Evolutionary conservation across 2,113 vertebrate species (phyloP).

Genomic region (Dinomys branickii): DNA sequence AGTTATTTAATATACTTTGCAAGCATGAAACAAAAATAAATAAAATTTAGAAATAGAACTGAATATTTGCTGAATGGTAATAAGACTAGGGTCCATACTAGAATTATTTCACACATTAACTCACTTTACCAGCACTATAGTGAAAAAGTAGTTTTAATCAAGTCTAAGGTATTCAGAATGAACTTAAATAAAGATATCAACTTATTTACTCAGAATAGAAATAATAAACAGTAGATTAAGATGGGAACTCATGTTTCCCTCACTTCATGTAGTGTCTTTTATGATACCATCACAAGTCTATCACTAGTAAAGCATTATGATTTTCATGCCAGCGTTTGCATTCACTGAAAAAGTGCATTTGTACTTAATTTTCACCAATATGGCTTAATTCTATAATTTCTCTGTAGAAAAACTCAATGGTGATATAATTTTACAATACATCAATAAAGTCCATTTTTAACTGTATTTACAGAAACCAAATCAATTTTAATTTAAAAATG

Average conservation of each 20-base stretch:
- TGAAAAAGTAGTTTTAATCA: constrained; percentile 23
- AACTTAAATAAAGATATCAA: constrained; percentile 22
- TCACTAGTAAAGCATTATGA: not conserved
- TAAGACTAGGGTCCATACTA: not conserved
- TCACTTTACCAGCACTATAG: not conserved
- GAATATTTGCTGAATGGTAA: not conserved
- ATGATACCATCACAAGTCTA: not conserved
- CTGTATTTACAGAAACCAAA: constrained; percentile 53
- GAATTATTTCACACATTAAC: constrained; percentile 19
- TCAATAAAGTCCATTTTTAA: constrained; percentile 49
- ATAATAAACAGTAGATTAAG: not conserved
- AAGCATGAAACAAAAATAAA: not conserved
- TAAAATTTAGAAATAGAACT: constrained; percentile 21
- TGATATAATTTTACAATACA: constrained; percentile 21
- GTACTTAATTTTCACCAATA: not conserved
- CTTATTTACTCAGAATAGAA: not conserved
- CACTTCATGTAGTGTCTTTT: not conserved
- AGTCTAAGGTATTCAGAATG: not conserved
- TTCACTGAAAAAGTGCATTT: not conserved
- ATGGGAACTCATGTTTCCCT: not conserved
- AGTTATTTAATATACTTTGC: constrained; percentile 4
- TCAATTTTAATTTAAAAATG: constrained; percentile 32
- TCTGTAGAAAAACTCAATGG: constrained; percentile 33
- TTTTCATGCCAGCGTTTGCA: not conserved
- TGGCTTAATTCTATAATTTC: constrained; percentile 21